phyloP scores from a whole-genome alignment of 2,888 invertebrate genomes.

The Agrenia bidenticulata region DNA sequence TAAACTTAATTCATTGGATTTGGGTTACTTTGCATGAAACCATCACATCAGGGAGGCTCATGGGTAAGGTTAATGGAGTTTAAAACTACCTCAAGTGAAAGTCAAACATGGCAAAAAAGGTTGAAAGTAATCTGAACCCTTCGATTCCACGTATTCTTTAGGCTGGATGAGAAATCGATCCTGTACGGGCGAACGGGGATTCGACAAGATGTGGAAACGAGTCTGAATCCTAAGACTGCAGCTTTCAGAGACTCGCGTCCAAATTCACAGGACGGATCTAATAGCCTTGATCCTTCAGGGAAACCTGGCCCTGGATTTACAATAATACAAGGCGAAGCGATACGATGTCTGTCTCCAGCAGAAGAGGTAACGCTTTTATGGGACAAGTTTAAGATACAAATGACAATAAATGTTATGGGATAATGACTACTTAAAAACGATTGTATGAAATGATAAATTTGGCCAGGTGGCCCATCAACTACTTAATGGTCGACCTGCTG shows the following conservation, averaged over 20 bases:
- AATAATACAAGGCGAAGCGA: conserved; percentile 22
- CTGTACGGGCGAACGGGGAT: conserved; percentile 55
- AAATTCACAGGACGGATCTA: conserved; percentile 33
- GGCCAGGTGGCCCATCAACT: conserved; percentile 52
- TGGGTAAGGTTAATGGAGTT: conserved; percentile 62
- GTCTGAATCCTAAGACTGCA: conserved; percentile 22
- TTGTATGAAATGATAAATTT: neutral
- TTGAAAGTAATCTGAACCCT: conserved; percentile 1
- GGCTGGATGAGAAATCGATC: conserved; percentile 67
- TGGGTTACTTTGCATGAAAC: too few species aligned
- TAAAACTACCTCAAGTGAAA: conserved; percentile 14
- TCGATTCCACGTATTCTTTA: too few species aligned
- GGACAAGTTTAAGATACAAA: too few species aligned
- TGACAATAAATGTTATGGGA: too few species aligned
- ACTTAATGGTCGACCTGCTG: conserved; percentile 49
- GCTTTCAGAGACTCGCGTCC: conserved; percentile 35
- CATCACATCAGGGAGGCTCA: conserved; percentile 63
- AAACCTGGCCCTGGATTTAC: conserved; percentile 24
- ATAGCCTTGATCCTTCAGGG: conserved; percentile 25
- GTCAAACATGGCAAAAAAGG: neutral
- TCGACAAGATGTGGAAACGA: conserved; percentile 37
- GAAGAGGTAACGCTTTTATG: conserved; percentile 44
- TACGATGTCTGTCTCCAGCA: conserved; percentile 50
- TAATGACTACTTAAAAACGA: too few species aligned
- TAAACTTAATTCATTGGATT: too few species aligned